phyloP scores from a whole-genome alignment of 2,797 vertebrate genomes.

The Anguilla obscura region DNA sequence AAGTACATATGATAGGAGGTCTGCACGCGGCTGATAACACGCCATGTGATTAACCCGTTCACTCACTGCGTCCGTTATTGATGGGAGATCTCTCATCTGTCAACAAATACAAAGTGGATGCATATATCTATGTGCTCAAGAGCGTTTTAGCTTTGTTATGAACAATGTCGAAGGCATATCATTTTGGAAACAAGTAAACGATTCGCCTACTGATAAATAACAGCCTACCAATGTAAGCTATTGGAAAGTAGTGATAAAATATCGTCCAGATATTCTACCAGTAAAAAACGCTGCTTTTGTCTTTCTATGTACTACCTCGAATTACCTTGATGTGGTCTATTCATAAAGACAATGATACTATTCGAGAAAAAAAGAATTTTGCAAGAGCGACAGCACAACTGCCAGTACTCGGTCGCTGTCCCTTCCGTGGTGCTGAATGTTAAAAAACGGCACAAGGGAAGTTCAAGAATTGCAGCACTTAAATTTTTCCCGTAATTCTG shows the following conservation, averaged over 20 bases:
- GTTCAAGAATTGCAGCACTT: not conserved
- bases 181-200: not conserved
- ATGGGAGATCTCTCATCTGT: not conserved
- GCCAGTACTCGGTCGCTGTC: conserved; percentile 26
- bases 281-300: not conserved
- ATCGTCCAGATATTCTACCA: not conserved
- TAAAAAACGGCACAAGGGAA: not conserved
- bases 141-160: not conserved
- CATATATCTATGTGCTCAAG: not conserved
- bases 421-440: conserved; percentile 29
- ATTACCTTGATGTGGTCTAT: not conserved
- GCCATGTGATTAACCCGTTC: conserved; percentile 68
- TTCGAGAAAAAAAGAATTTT: not conserved
- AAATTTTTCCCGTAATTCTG: not conserved
- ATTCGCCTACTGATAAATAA: not conserved
- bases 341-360: not conserved
- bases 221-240: not conserved
- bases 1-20: conserved; percentile 57
- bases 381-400: not conserved
- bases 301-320: not conserved
- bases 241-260: not conserved
- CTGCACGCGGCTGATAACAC: conserved; percentile 83
- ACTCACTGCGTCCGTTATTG: conserved; percentile 31
- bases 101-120: no score
- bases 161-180: not conserved